Evolutionary conservation across 2,888 invertebrate species (phyloP).

Genomic region (Drosophila koepferae): DNA sequence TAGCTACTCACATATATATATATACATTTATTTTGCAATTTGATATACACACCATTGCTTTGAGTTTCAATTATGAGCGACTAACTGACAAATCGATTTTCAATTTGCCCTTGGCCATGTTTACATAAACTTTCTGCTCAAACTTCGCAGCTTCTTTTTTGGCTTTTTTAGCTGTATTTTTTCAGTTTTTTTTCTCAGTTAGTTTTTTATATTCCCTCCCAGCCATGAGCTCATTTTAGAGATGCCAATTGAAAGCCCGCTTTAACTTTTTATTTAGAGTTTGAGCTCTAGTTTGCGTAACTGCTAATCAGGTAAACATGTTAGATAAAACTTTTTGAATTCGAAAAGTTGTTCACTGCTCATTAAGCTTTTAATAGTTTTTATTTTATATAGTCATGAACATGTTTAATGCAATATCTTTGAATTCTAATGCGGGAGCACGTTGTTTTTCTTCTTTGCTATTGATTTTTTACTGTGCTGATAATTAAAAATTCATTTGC

Average conservation of each 20-base stretch:
- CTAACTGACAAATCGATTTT: slow-evolving; percentile 58
- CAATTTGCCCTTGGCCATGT: slow-evolving; percentile 46
- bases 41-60: slow-evolving; percentile 1
- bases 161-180: not conserved
- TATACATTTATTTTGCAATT: not conserved
- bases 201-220: slow-evolving; percentile 34
- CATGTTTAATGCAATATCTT: slow-evolving; percentile 23
- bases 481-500: slow-evolving; percentile 80
- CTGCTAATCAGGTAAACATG: not conserved
- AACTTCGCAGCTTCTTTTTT: slow-evolving; percentile 15
- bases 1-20: not conserved
- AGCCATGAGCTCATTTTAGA: not conserved
- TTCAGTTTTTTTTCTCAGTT: not conserved
- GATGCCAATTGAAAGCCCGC: not conserved
- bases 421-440: slow-evolving; percentile 50
- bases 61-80: slow-evolving; percentile 22
- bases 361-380: slow-evolving; percentile 7
- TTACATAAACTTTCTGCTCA: slow-evolving; percentile 52
- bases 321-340: not conserved
- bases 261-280: not conserved
- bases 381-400: slow-evolving; percentile 11
- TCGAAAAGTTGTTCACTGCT: not conserved
- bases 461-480: slow-evolving; percentile 66
- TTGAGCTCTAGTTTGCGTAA: not conserved
- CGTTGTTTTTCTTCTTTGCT: slow-evolving; percentile 28